phyloP scores from a whole-genome alignment of 23 tunicate genomes.

The Halocynthia roretzi region DNA sequence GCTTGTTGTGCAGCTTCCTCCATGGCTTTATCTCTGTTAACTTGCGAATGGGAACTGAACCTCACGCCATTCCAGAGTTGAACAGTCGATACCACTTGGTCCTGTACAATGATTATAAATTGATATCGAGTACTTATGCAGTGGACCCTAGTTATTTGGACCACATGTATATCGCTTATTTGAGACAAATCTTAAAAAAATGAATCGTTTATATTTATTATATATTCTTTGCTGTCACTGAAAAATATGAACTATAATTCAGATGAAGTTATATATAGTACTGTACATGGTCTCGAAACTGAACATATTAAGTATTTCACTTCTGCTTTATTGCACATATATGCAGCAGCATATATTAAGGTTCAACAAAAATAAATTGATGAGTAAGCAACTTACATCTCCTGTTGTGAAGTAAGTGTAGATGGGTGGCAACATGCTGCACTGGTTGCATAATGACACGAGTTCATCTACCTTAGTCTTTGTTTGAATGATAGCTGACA shows the following conservation, averaged over 20 bases:
- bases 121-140: not conserved
- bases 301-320: too few relatives aligned
- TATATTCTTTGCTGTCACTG: too few relatives aligned
- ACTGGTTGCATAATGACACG: constrained; percentile 7
- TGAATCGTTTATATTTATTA: too few relatives aligned
- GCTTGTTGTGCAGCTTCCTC: constrained; percentile 18
- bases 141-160: too few relatives aligned
- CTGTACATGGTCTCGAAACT: too few relatives aligned
- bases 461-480: constrained; percentile 30
- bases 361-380: too few relatives aligned
- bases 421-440: constrained; percentile 19
- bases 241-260: too few relatives aligned
- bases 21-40: constrained; percentile 32
- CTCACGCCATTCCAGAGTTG: constrained; percentile 40
- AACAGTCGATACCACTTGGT: constrained; percentile 29
- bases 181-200: too few relatives aligned
- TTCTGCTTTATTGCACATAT: too few relatives aligned
- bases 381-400: constrained; percentile 10
- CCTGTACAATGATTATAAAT: constrained; percentile 1
- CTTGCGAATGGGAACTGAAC: constrained; percentile 16
- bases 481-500: not conserved
- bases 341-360: too few relatives aligned
- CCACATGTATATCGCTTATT: too few relatives aligned
- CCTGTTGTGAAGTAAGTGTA: constrained; percentile 26
- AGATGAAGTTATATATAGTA: too few relatives aligned